Conservation (phyloP, 2,888 invertebrate genomes). For the Girardia tigrina region DNA sequence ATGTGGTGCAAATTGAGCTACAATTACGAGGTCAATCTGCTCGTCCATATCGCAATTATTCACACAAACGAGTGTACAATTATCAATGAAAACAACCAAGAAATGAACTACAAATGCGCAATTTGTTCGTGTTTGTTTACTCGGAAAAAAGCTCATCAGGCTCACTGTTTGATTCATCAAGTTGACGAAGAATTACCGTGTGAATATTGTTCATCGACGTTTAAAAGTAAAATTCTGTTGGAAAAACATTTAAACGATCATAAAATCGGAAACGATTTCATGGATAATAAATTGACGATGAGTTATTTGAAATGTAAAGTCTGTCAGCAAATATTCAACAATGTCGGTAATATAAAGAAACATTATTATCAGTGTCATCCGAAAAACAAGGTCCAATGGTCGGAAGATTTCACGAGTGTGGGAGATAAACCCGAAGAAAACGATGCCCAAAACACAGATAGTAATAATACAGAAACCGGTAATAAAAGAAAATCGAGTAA, state of each 20-base stretch:
- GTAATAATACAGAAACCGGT: not conserved
- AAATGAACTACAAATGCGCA: not conserved
- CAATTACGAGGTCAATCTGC: not conserved
- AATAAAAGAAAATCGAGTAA: not conserved
- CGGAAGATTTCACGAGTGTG: not conserved
- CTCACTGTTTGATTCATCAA: constrained; percentile 21
- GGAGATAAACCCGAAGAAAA: not conserved
- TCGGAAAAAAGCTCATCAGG: constrained; percentile 2
- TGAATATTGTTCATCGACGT: constrained; percentile 10
- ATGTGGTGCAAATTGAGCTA: not conserved
- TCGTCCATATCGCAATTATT: constrained; percentile 9
- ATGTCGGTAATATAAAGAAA: constrained; percentile 11
- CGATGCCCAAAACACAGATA: not conserved
- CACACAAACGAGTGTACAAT: not conserved
- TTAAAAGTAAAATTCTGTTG: constrained; percentile 28
- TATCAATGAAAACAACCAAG: not conserved
- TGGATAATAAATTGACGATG: not conserved
- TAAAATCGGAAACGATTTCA: not conserved
- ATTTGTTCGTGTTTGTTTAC: not conserved
- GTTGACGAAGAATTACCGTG: constrained; percentile 32
- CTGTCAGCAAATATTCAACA: not conserved
- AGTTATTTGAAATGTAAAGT: constrained; percentile 15
- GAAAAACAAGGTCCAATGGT: not conserved
- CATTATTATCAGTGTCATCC: not conserved
- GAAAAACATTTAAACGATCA: constrained; percentile 25